Base-by-base conservation (phyloP, 30 jellyfish, hydroid and myxozoan genomes). In the Mastigias papua region DNA sequence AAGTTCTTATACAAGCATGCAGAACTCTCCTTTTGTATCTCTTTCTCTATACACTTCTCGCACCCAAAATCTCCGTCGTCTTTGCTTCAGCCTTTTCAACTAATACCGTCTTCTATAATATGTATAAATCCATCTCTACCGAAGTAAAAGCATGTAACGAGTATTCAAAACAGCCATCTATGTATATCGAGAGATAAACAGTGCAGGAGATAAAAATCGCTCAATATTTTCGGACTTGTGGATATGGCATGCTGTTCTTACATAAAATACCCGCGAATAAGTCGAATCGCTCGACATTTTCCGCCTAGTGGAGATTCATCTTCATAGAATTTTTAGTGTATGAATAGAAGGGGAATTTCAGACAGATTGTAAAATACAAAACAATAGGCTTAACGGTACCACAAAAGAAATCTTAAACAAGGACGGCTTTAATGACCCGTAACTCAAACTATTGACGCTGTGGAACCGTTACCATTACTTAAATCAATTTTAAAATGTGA, bases 241-340 rank as follows among this genome's bases (percentile, higher is more conserved):
- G 67, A 51, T 10, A 9, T 51, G 25, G 25, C 67, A 46, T 6
- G 8, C 8, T 46, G 8, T 46, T 46, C 60, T 16, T 46, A 8
- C 5, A 51, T 10, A 16, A 9, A 51, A 10, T 51, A 2, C 25
- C 27, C 25, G 67, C 27, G 67, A 51, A 51, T 5, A 10, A 10
- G 23, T 10, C 23, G 27, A 21, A 10, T 69, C 80, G 80, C 57
- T 34, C 80, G 58, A 69, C 28, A n/a, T n/a, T 20, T 69, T 69
- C 54, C 61, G 60, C 58, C 80, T 69, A 26, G 80, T 69, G 80
- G 80, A 28, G 26, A 69, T 69, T 20, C 57, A 42, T 3, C 80
- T 31, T 69, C 28, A 69, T n/a, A 60, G n/a, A n/a, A n/a, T n/a
- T n/a, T n/a, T n/a, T n/a, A n/a, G n/a, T n/a, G n/a, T n/a, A n/a